phyloP scores from a whole-genome alignment of 1,140 invertebrate genomes.

The Andrena cerasifolii region DNA sequence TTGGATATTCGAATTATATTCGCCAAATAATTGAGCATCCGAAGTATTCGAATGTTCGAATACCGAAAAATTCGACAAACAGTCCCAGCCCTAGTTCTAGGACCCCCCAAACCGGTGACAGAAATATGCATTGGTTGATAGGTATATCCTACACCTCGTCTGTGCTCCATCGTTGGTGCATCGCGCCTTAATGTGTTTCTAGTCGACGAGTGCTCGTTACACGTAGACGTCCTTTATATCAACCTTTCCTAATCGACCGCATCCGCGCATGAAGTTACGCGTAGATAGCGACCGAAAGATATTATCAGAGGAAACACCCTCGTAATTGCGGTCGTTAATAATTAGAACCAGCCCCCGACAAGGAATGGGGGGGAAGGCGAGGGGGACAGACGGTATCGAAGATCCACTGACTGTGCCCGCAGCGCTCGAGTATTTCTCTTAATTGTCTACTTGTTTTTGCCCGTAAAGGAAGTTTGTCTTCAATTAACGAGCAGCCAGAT shows the following conservation, averaged over 20 bases:
- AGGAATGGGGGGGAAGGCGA: not conserved
- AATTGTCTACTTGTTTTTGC: slow-evolving; percentile 36
- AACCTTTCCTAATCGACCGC: not conserved
- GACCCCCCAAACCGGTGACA: too few species aligned
- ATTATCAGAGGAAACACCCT: slow-evolving; percentile 59
- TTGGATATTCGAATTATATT: too few species aligned
- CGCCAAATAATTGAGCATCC: too few species aligned
- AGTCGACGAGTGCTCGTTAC: not conserved
- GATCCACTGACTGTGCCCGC: slow-evolving; percentile 7
- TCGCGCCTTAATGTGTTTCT: not conserved
- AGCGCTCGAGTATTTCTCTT: slow-evolving; percentile 35
- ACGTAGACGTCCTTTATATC: not conserved
- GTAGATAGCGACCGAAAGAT: slow-evolving; percentile 30
- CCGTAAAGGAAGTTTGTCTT: slow-evolving; percentile 52
- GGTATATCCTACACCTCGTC: too few species aligned
- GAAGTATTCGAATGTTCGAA: too few species aligned
- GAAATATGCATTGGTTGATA: too few species aligned
- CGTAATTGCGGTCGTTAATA: slow-evolving; percentile 62
- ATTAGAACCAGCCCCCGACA: slow-evolving; percentile 41
- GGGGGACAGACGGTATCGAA: slow-evolving; percentile 29
- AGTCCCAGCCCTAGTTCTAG: too few species aligned
- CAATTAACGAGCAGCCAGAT: slow-evolving; percentile 46
- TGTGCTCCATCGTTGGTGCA: not conserved
- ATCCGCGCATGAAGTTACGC: slow-evolving; percentile 6
- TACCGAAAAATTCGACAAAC: too few species aligned